phyloP scores from a whole-genome alignment of 2,797 vertebrate species.

The Hydrolagus colliei region DNA sequence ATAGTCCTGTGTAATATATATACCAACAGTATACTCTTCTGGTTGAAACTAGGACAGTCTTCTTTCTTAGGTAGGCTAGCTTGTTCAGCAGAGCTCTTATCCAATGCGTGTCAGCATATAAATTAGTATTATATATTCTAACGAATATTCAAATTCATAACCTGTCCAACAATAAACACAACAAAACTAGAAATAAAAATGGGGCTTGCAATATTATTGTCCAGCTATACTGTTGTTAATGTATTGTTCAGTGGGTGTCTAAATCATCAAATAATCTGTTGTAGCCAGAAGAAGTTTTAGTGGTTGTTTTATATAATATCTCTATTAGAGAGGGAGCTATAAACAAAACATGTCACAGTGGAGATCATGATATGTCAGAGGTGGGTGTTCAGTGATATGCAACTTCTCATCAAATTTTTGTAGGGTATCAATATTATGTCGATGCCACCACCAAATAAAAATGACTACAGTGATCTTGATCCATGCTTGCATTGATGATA shows the following conservation, averaged over 20 bases:
- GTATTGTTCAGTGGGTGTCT: background rate
- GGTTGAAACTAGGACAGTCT: slow-evolving; percentile 47
- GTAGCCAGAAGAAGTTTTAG: background rate
- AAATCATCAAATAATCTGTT: background rate
- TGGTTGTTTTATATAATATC: background rate
- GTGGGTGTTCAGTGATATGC: background rate
- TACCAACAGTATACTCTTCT: slow-evolving; percentile 60
- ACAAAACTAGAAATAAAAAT: background rate
- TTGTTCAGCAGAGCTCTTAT: background rate
- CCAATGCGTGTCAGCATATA: background rate
- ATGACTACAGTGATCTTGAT: background rate
- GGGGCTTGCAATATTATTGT: background rate
- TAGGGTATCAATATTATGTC: background rate
- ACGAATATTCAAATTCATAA: background rate
- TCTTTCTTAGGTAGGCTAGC: slow-evolving; percentile 42
- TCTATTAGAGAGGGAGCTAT: background rate
- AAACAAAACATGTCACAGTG: background rate
- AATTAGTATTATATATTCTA: background rate
- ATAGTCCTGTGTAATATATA: slow-evolving; percentile 67
- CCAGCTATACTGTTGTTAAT: background rate
- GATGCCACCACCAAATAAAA: background rate
- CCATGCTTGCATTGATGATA: background rate
- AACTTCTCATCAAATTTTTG: background rate
- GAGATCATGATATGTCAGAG: background rate
- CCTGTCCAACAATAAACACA: background rate